These are phyloP conservation scores for Dreissena polymorpha DNA, from an alignment of 1,140 invertebrate species.

Conservation along the genomic window DNA sequence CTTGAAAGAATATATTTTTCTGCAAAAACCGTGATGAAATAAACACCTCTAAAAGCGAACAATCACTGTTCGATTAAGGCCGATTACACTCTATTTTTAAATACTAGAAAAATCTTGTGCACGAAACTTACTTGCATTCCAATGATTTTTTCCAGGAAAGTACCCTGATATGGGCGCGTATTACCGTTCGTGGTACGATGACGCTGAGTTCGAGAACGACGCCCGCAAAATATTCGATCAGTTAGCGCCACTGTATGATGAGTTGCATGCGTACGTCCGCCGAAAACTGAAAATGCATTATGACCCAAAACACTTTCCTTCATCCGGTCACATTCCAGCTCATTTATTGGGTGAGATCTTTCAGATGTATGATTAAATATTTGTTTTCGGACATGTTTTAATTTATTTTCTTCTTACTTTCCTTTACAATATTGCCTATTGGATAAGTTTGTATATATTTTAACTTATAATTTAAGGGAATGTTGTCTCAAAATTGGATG, in stretches of 20 bases:
- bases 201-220: neutral
- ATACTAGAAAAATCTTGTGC: neutral
- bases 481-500: too few relatives aligned
- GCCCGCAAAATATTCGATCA: neutral
- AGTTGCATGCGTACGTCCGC: constrained; percentile 27
- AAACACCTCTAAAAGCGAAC: too few relatives aligned
- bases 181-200: constrained; percentile 21
- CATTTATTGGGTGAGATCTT: constrained; percentile 45
- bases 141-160: neutral
- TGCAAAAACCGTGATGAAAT: too few relatives aligned
- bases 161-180: constrained; percentile 16
- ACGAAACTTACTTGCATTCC: neutral
- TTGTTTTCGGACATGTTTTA: too few relatives aligned
- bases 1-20: too few relatives aligned
- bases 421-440: too few relatives aligned
- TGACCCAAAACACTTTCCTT: constrained; percentile 13
- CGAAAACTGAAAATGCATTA: constrained; percentile 3
- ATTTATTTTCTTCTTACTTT: too few relatives aligned
- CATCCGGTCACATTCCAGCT: constrained; percentile 30
- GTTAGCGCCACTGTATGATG: constrained; percentile 15
- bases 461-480: too few relatives aligned
- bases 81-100: neutral
- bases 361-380: neutral
- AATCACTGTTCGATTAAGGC: too few relatives aligned
- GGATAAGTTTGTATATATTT: too few relatives aligned